phyloP scores from a whole-genome alignment of 2,888 invertebrate genomes.

The Proisotoma minuta region DNA sequence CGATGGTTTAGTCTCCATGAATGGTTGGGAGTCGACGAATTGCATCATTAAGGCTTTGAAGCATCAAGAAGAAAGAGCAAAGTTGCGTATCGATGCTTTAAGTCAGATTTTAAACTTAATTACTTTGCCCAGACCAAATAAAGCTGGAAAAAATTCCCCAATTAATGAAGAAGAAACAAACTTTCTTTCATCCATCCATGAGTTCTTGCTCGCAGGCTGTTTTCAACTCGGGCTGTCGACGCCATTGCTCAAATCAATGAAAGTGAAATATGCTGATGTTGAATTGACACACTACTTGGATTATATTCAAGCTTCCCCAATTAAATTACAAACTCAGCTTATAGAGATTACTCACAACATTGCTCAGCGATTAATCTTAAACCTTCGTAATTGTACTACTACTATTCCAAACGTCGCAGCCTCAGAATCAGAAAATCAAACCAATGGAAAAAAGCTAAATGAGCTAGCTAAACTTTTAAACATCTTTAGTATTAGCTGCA shows the following conservation, averaged over 20 bases:
- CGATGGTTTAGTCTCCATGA: constrained; percentile 10
- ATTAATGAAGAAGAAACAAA: neutral
- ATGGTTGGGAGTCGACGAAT: constrained; percentile 39
- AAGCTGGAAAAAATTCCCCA: constrained; percentile 5
- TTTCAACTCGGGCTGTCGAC: constrained; percentile 53
- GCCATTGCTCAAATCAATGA: constrained; percentile 1
- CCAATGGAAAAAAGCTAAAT: constrained; percentile 6
- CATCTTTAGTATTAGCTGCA: constrained; percentile 58
- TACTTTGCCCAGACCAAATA: constrained; percentile 24
- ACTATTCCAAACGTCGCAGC: neutral
- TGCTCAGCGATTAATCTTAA: constrained; percentile 42
- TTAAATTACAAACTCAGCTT: constrained; percentile 55
- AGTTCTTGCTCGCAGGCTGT: constrained; percentile 57
- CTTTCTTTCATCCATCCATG: constrained; percentile 51
- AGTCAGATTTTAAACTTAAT: constrained; percentile 37
- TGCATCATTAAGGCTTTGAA: constrained; percentile 32
- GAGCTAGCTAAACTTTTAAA: constrained; percentile 45
- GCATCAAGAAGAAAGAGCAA: constrained; percentile 43
- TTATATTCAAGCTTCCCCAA: constrained; percentile 56
- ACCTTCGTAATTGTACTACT: constrained; percentile 14
- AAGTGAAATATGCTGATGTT: constrained; percentile 33
- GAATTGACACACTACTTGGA: constrained; percentile 58
- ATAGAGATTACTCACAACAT: constrained; percentile 54
- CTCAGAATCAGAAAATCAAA: neutral
- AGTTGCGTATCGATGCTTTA: constrained; percentile 42